These are phyloP conservation scores for Itoplectis maculator DNA, from an alignment of 2,888 invertebrate genomes.

Conservation along the genomic window DNA sequence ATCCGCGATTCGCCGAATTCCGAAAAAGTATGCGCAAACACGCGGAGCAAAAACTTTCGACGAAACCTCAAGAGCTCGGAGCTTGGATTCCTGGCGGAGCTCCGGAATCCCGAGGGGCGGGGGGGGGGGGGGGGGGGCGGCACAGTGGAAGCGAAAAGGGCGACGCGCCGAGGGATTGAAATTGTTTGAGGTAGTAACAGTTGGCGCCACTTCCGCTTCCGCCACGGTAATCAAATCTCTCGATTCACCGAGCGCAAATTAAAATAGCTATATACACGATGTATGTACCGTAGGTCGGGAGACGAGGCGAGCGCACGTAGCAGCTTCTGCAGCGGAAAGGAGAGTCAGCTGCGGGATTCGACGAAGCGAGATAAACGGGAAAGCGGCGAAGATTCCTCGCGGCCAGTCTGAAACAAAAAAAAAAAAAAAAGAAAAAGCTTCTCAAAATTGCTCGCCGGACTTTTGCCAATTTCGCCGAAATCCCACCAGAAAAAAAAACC, in stretches of 20 bases:
- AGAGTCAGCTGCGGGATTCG: conserved; percentile 52
- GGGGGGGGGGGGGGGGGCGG: no score
- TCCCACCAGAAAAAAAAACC: background rate
- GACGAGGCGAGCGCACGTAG: background rate
- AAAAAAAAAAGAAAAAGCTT: background rate
- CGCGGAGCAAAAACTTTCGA: conserved; percentile 9
- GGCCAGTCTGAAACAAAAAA: background rate
- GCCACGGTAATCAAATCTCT: conserved; percentile 80
- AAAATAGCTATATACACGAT: conserved; percentile 69
- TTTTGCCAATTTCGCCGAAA: background rate
- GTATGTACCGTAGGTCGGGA: conserved; percentile 18
- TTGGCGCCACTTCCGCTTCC: conserved; percentile 78
- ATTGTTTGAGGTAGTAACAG: conserved; percentile 74
- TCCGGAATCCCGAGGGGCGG: conserved; percentile 16
- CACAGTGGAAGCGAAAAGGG: no score
- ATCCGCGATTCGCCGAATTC: background rate
- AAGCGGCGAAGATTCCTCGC: conserved; percentile 15
- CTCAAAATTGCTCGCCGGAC: conserved; percentile 1
- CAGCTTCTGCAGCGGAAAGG: conserved; percentile 1
- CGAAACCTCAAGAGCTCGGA: conserved; percentile 26
- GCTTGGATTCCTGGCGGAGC: conserved; percentile 5
- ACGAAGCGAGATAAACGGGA: conserved; percentile 27
- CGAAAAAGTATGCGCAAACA: background rate
- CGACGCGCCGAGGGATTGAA: conserved; percentile 37
- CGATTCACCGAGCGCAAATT: conserved; percentile 78